Percentiles rank a stretch among this genome's conserved stretches.
These are phyloP conservation scores for Orthosia cruda DNA, from an alignment of 2,888 invertebrate genomes.

Conservation along the genomic window DNA sequence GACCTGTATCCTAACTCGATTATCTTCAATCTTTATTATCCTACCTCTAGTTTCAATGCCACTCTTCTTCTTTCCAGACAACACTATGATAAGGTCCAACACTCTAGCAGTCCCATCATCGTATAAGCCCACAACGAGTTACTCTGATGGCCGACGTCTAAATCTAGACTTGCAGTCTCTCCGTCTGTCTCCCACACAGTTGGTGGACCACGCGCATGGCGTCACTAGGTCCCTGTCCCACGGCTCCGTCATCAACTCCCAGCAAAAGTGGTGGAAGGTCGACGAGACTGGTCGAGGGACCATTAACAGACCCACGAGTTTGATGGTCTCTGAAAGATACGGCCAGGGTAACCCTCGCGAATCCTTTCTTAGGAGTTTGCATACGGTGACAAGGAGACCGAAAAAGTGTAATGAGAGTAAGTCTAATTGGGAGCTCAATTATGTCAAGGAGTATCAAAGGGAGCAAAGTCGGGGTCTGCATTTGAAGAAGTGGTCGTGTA, in stretches of 20 bases:
- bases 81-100: conserved; percentile 90
- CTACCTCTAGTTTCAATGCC: background rate
- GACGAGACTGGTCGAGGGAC: conserved; percentile 85
- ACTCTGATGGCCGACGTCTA: conserved; percentile 82
- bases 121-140: conserved; percentile 87
- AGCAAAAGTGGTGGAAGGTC: conserved; percentile 89
- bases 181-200: conserved; percentile 85
- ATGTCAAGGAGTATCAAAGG: conserved; percentile 88
- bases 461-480: conserved; percentile 87
- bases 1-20: background rate
- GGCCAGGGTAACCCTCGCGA: conserved; percentile 85
- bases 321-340: conserved; percentile 91
- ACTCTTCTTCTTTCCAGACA: conserved; percentile 80
- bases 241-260: conserved; percentile 92
- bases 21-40: background rate
- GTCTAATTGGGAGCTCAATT: conserved; percentile 90
- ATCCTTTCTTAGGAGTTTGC: conserved; percentile 86
- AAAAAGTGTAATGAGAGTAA: conserved; percentile 88
- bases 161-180: conserved; percentile 86
- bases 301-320: conserved; percentile 92
- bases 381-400: conserved; percentile 88
- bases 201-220: conserved; percentile 86
- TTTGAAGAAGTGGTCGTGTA: conserved; percentile 93
- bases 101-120: conserved; percentile 90
- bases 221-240: conserved; percentile 93